Conservation (phyloP, 2,113 vertebrate species). For the Hydrochoerus hydrochaeris region DNA sequence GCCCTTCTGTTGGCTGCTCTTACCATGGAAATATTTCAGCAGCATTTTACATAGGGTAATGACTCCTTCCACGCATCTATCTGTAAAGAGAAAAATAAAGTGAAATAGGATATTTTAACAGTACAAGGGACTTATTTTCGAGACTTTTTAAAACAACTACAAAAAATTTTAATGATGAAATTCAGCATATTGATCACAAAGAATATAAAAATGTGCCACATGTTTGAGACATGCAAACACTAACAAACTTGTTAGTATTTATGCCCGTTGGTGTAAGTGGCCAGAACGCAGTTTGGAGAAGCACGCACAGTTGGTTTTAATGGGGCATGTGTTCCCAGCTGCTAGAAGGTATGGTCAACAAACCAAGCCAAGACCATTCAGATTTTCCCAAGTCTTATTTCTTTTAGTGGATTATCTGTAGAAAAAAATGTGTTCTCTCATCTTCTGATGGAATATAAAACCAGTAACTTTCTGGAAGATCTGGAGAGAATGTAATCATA, state of each 20-base stretch:
- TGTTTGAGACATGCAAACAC: constrained; percentile 37
- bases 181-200: not conserved
- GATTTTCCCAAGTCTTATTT: constrained; percentile 21
- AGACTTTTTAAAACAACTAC: not conserved
- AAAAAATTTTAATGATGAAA: not conserved
- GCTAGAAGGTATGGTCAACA: not conserved
- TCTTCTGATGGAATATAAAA: constrained; percentile 13
- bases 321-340: not conserved
- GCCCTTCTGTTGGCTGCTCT: not conserved
- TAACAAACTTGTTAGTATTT: constrained; percentile 4
- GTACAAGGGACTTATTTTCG: not conserved
- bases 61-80: not conserved
- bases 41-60: not conserved
- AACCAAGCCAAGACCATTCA: constrained; percentile 20
- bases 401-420: constrained; percentile 13
- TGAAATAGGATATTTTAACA: not conserved
- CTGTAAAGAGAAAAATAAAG: not conserved
- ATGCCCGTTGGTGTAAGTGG: not conserved
- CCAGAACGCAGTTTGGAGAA: constrained; percentile 26
- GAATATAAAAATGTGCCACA: not conserved
- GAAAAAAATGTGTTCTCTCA: constrained; percentile 5
- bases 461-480: not conserved
- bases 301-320: not conserved
- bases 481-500: not conserved
- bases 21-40: not conserved